These are phyloP conservation scores for Aphyosemion australe DNA, from an alignment of 2,113 vertebrate species.

Conservation along the genomic window DNA sequence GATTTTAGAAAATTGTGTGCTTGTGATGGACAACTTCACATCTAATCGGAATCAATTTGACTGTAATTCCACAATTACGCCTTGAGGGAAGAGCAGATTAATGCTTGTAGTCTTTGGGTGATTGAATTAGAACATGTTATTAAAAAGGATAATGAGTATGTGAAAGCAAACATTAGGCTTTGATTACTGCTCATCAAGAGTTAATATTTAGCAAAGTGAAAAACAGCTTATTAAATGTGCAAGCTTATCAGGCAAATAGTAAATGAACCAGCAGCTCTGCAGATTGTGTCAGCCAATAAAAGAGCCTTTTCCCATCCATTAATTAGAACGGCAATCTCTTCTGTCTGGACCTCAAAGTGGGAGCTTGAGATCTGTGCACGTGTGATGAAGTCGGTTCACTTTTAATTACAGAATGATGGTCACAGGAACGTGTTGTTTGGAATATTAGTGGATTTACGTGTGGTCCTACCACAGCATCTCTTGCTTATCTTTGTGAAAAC, in stretches of 20 bases:
- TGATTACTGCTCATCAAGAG: conserved; percentile 71
- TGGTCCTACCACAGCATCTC: conserved; percentile 9
- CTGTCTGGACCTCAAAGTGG: conserved; percentile 11
- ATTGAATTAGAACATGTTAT: conserved; percentile 78
- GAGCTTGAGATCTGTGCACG: conserved; percentile 3
- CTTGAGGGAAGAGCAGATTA: conserved; percentile 66
- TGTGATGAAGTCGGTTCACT: conserved; percentile 8
- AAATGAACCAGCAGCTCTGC: conserved; percentile 53
- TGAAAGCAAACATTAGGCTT: conserved; percentile 70
- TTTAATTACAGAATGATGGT: conserved; percentile 26
- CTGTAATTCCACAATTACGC: conserved; percentile 62
- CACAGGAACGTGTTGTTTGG: conserved; percentile 25
- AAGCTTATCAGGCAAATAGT: conserved; percentile 64
- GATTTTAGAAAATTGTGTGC: conserved; percentile 7
- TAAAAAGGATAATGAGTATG: conserved; percentile 77
- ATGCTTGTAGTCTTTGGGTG: conserved; percentile 59
- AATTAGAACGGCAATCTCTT: conserved; percentile 44
- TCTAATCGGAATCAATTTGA: conserved; percentile 70
- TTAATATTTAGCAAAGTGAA: conserved; percentile 69
- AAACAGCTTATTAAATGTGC: conserved; percentile 68
- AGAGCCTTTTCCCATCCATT: conserved; percentile 53
- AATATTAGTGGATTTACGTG: conserved; percentile 44
- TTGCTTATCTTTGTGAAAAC: conserved; percentile 4
- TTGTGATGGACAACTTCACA: conserved; percentile 43
- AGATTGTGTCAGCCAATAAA: conserved; percentile 51